These are phyloP conservation scores for Pachypanchax playfairii DNA, from an alignment of 2,113 vertebrate genomes.

Conservation along the genomic window DNA sequence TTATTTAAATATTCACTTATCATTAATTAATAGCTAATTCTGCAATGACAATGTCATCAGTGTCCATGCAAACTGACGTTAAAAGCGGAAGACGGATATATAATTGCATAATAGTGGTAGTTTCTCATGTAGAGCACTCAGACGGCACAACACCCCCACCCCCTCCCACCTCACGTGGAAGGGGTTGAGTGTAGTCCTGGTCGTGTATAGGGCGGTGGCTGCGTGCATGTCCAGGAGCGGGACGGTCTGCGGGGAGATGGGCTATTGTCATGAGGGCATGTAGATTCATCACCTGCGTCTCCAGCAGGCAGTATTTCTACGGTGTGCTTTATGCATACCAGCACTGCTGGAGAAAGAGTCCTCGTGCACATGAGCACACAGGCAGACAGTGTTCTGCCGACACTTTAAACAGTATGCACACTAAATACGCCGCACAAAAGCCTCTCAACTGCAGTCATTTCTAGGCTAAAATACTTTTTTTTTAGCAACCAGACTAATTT, in stretches of 20 bases:
- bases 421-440: conserved; percentile 9
- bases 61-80: conserved; percentile 1
- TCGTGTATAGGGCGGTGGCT: conserved; percentile 75
- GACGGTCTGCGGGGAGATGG: conserved; percentile 57
- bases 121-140: conserved; percentile 10
- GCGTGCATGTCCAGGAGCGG: conserved; percentile 60
- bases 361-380: conserved; percentile 3
- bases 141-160: neutral
- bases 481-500: conserved; percentile 15
- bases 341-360: conserved; percentile 8
- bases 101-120: too few relatives aligned
- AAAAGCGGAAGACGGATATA: conserved; percentile 12
- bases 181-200: conserved; percentile 38
- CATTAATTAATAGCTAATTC: neutral
- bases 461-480: too few relatives aligned
- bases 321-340: conserved; percentile 11
- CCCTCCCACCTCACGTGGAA: neutral
- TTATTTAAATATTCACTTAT: too few relatives aligned
- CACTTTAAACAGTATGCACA: conserved; percentile 34
- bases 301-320: conserved; percentile 5
- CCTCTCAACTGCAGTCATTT: conserved; percentile 6
- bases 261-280: conserved; percentile 41
- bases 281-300: conserved; percentile 20
- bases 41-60: conserved; percentile 12
- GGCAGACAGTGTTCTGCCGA: neutral